These are phyloP conservation scores for Bubalus kerabau DNA, from an alignment of 2,113 vertebrate species.

Conservation along the genomic window DNA sequence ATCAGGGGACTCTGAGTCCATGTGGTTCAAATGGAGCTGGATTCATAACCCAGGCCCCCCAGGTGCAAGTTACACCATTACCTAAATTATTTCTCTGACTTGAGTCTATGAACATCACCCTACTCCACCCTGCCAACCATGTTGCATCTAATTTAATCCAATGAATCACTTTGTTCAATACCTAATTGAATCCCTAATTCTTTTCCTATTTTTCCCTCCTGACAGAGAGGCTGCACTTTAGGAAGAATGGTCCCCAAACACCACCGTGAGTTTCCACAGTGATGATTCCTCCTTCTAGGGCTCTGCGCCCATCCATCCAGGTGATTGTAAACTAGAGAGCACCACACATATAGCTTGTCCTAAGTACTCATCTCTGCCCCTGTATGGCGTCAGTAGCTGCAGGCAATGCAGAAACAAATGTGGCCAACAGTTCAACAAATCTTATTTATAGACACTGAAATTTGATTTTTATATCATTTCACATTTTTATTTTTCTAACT, in stretches of 20 bases:
- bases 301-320: not conserved
- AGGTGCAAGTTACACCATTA: not conserved
- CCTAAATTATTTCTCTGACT: not conserved
- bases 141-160: not conserved
- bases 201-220: conserved; percentile 28
- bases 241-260: not conserved
- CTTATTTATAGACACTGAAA: not conserved
- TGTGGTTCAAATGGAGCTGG: not conserved
- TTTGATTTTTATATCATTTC: not conserved
- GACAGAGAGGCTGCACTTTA: not conserved
- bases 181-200: not conserved
- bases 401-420: not conserved
- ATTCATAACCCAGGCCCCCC: not conserved
- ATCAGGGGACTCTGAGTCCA: not conserved
- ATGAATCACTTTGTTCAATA: not conserved
- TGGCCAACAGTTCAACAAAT: not conserved
- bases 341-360: accelerated
- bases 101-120: not conserved
- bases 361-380: not conserved
- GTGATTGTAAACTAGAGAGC: not conserved
- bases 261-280: not conserved
- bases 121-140: not conserved
- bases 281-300: not conserved
- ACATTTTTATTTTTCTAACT: not conserved
- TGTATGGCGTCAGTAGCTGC: not conserved